phyloP scores from a whole-genome alignment of 2,113 vertebrate species.

The Neofelis nebulosa region DNA sequence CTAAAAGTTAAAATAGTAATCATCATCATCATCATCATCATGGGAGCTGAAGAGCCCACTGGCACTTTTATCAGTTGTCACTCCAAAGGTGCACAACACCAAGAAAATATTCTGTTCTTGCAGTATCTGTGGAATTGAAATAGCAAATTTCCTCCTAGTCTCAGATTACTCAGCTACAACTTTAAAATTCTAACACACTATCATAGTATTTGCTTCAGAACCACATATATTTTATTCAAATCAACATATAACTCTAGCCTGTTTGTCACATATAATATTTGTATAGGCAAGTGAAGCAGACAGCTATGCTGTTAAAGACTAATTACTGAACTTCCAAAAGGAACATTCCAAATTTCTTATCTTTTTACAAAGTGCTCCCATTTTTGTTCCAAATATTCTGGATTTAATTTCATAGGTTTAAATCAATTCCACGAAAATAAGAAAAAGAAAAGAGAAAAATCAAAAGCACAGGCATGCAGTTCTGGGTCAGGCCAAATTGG shows the following conservation, averaged over 20 bases:
- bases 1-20: not conserved
- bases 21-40: not conserved
- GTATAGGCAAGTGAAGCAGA: not conserved
- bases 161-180: constrained; percentile 62
- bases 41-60: constrained; percentile 30
- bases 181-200: not conserved
- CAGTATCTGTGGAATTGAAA: constrained; percentile 65
- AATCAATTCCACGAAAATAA: not conserved
- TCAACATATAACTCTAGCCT: not conserved
- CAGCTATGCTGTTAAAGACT: not conserved
- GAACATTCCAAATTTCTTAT: not conserved
- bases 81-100: constrained; percentile 69
- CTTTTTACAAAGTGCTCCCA: not conserved
- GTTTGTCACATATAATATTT: not conserved
- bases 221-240: not conserved
- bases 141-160: constrained; percentile 51
- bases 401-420: not conserved
- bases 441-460: not conserved
- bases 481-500: not conserved
- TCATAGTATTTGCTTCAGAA: not conserved
- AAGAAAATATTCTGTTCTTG: constrained; percentile 64
- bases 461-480: not conserved
- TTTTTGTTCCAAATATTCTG: not conserved
- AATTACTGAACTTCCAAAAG: not conserved
- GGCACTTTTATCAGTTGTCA: constrained; percentile 71